Evolutionary conservation across 2,113 vertebrate species (phyloP).

Genomic region (Electrona antarctica): DNA sequence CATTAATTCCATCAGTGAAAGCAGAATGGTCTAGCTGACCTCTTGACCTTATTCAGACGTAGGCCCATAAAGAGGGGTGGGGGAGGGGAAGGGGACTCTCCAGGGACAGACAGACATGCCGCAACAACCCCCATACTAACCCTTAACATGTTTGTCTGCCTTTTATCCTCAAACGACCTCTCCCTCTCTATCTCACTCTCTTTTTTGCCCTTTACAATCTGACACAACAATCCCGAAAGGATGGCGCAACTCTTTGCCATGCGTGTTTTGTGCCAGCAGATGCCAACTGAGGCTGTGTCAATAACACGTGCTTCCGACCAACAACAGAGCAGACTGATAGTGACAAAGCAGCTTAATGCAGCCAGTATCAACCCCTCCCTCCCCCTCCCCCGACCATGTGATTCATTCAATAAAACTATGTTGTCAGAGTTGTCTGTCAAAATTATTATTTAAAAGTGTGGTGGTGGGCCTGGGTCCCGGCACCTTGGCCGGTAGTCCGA

Average conservation of each 20-base stretch:
- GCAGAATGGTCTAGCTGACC: conserved; percentile 50
- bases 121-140: not conserved
- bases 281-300: conserved; percentile 24
- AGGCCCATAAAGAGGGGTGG: conserved; percentile 21
- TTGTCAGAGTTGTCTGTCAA: too few species aligned
- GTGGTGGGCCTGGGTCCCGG: too few species aligned
- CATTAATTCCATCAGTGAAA: conserved; percentile 43
- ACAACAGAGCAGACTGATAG: not conserved
- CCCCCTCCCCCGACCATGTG: too few species aligned
- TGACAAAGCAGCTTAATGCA: too few species aligned
- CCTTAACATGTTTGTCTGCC: conserved; percentile 16
- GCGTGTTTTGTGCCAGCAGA: conserved; percentile 9
- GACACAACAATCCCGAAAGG: conserved; percentile 19
- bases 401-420: too few species aligned
- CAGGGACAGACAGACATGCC: conserved; percentile 6
- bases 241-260: conserved; percentile 18
- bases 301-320: conserved; percentile 8
- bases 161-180: conserved; percentile 20
- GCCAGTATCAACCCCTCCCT: too few species aligned
- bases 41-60: conserved; percentile 49
- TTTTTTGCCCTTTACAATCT: conserved; percentile 12
- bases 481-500: too few species aligned
- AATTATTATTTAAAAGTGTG: too few species aligned
- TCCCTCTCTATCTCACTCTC: not conserved
- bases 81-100: conserved; percentile 22